Evolutionary conservation across 2,888 invertebrate species (phyloP).

Genomic region (Campopleginae sp.): DNA sequence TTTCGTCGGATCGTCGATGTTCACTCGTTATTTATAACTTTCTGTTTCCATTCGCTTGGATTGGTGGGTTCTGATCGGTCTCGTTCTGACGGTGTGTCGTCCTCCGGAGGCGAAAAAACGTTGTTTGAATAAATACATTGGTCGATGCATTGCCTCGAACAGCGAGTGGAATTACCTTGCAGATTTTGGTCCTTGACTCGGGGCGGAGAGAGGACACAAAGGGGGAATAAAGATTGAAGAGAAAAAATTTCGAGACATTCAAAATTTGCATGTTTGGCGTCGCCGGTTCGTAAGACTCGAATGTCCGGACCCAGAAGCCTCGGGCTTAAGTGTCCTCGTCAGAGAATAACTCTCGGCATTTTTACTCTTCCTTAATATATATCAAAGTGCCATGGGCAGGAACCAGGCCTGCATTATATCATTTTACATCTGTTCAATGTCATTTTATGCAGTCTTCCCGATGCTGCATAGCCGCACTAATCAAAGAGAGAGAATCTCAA

Average conservation of each 20-base stretch:
- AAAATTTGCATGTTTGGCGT: slow-evolving; percentile 75
- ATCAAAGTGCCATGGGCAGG: slow-evolving; percentile 4
- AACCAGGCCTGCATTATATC: slow-evolving; percentile 42
- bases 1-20: neutral
- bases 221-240: slow-evolving; percentile 53
- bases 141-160: slow-evolving; percentile 22
- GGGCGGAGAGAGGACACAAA: slow-evolving; percentile 15
- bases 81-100: slow-evolving; percentile 32
- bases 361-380: slow-evolving; percentile 32
- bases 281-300: slow-evolving; percentile 63
- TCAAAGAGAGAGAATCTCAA: slow-evolving; percentile 8
- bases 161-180: slow-evolving; percentile 34
- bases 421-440: slow-evolving; percentile 25
- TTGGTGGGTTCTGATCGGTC: slow-evolving; percentile 32
- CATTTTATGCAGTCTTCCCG: neutral
- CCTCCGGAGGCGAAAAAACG: slow-evolving; percentile 35
- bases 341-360: slow-evolving; percentile 11
- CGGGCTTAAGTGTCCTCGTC: slow-evolving; percentile 1
- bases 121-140: slow-evolving; percentile 54
- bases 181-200: slow-evolving; percentile 35
- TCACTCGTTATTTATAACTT: slow-evolving; percentile 43
- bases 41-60: slow-evolving; percentile 36
- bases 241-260: slow-evolving; percentile 68
- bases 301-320: slow-evolving; percentile 66
- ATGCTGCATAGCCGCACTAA: neutral